Evolutionary conservation across 2,797 vertebrate species (phyloP).

Genomic region (Eospalax fontanierii): DNA sequence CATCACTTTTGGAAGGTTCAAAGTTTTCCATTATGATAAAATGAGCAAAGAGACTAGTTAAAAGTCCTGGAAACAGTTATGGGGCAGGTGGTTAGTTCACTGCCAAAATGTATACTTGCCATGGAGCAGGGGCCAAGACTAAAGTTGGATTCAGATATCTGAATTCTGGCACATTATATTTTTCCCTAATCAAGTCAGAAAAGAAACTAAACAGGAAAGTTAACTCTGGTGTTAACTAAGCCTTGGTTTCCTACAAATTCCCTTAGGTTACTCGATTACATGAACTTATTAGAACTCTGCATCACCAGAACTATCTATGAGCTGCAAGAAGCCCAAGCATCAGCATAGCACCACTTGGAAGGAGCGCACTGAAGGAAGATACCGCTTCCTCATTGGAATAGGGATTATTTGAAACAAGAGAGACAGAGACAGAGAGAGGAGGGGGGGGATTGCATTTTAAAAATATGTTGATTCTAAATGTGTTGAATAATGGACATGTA

Average conservation of each 20-base stretch:
- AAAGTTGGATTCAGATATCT: conserved; percentile 39
- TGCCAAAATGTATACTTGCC: neutral
- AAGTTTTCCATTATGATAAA: neutral
- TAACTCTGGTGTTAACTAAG: neutral
- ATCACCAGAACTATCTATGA: neutral
- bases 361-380: neutral
- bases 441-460: neutral
- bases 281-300: neutral
- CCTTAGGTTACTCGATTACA: neutral
- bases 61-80: neutral
- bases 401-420: neutral
- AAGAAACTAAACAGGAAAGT: neutral
- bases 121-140: neutral
- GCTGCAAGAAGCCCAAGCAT: neutral
- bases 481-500: neutral
- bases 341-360: neutral
- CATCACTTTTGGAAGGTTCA: neutral
- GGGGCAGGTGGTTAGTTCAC: neutral
- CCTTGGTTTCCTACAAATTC: neutral
- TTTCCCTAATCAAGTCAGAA: neutral
- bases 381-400: neutral
- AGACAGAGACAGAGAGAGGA: neutral
- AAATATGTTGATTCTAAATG: neutral
- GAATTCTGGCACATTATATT: neutral
- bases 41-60: neutral